Evolutionary conservation across 2,797 vertebrate species (phyloP).

Genomic region (Podargus strigoides): DNA sequence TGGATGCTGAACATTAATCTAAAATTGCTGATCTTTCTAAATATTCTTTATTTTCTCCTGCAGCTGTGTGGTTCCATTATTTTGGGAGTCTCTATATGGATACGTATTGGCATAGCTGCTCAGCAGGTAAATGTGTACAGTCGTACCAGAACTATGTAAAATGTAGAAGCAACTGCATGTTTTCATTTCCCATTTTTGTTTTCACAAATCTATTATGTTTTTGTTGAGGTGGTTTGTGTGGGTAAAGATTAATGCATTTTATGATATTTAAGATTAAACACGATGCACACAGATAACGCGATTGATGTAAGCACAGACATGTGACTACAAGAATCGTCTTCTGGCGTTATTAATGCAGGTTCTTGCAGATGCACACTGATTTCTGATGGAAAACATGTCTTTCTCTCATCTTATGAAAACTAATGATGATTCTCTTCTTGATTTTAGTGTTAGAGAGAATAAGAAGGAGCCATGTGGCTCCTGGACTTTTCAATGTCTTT

Average conservation of each 20-base stretch:
- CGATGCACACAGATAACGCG: not conserved
- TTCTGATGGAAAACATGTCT: not conserved
- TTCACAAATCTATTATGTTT: not conserved
- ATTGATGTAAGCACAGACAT: not conserved
- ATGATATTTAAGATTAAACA: not conserved
- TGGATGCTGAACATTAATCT: not conserved
- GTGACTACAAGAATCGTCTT: not conserved
- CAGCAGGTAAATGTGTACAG: slow-evolving; percentile 60
- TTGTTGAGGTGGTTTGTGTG: not conserved
- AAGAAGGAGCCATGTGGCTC: not conserved
- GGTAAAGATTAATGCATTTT: not conserved
- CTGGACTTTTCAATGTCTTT: not conserved
- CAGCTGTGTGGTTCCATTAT: slow-evolving; percentile 75
- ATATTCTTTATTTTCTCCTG: not conserved
- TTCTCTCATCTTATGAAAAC: not conserved
- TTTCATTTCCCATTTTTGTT: not conserved
- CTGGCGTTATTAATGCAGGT: not conserved
- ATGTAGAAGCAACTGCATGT: not conserved
- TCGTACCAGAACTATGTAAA: not conserved
- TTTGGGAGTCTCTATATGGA: slow-evolving; percentile 73
- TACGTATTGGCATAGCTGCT: slow-evolving; percentile 45
- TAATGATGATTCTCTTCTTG: not conserved
- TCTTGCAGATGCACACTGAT: not conserved
- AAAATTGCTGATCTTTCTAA: not conserved
- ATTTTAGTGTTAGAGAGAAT: not conserved